Evolutionary conservation across 2,113 vertebrate genomes (phyloP), one percentile per base, ranked within the genome.

Genomic region (Scopus umbretta): DNA sequence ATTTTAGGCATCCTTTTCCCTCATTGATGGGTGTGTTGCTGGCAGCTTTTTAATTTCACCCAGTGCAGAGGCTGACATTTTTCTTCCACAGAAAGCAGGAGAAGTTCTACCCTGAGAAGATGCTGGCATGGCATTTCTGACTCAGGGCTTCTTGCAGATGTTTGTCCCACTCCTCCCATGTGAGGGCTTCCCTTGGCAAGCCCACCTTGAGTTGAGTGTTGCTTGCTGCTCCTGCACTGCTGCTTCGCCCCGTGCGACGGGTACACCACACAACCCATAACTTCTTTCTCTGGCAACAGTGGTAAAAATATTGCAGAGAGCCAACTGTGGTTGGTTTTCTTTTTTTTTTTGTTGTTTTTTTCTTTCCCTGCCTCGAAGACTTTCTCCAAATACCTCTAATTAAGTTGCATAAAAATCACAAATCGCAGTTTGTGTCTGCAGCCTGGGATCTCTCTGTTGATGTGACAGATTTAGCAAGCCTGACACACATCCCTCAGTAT

Each of bases 401-500:
- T 30, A 52, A 43, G 7, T 32, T 79, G 65, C 21, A 53, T 36
- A 91, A 68, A 89, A 94, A 68, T 21, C 7, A 15, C 63, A 79
- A 62, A 79, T 27, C 68, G 40, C 27, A 21, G 40, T 61, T 25
- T 3, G 2, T 16, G 45, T 76, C 53, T 88, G 45, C 40, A 88
- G 56, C 49, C 43, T 30, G 40, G 26, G 22, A 13, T 36, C 26
- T 52, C 34, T 70, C 47, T 71, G 70, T 49, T 61, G 38, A 55
- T 0, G 5, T 8, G 68, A 27, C 55, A 50, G 65, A 42, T 86
- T 89, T 78, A 84, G 72, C 32, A 71, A 89, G 56, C 75, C 49
- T 78, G 70, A 58, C 30, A 6, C 0, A 0, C 3, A 26, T 71
- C 5, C 22, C 23, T 72, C 2, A 1, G 43, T 36, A 27, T 0